These are phyloP conservation scores for Aphidius ervi DNA, from an alignment of 1,140 invertebrate species.

Conservation along the genomic window DNA sequence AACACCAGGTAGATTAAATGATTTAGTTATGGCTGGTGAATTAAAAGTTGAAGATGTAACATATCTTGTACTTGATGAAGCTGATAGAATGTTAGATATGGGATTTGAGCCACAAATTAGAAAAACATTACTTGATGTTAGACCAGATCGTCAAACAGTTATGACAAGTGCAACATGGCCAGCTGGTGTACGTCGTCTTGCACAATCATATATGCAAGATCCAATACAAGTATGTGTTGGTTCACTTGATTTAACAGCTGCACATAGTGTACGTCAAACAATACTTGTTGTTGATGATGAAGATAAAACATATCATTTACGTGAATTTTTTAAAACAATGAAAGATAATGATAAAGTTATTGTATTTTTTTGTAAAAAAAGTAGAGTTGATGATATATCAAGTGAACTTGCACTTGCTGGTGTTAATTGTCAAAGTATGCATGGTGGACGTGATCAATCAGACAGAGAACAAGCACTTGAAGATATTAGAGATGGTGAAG, in stretches of 20 bases:
- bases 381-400: conserved; percentile 73
- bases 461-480: conserved; percentile 82
- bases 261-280: conserved; percentile 75
- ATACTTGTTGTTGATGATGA: conserved; percentile 70
- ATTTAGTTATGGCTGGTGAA: conserved; percentile 63
- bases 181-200: conserved; percentile 72
- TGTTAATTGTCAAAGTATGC: conserved; percentile 72
- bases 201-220: conserved; percentile 79
- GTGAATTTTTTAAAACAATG: conserved; percentile 64
- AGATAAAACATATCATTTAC: conserved; percentile 60
- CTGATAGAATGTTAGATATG: conserved; percentile 83
- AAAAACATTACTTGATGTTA: conserved; percentile 72
- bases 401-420: conserved; percentile 69
- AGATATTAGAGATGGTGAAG: conserved; percentile 72
- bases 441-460: conserved; percentile 82
- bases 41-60: conserved; percentile 74
- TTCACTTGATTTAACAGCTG: conserved; percentile 78
- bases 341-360: conserved; percentile 73
- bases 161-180: conserved; percentile 94
- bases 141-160: conserved; percentile 76
- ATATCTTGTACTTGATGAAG: conserved; percentile 90
- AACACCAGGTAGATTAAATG: conserved; percentile 84
- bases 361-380: conserved; percentile 83
- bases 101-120: conserved; percentile 86
- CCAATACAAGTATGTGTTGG: conserved; percentile 88